Evolutionary conservation across 2,888 invertebrate species (phyloP), one percentile per base, ranked within the genome.

Genomic region (Pristionchus entomophagus): DNA sequence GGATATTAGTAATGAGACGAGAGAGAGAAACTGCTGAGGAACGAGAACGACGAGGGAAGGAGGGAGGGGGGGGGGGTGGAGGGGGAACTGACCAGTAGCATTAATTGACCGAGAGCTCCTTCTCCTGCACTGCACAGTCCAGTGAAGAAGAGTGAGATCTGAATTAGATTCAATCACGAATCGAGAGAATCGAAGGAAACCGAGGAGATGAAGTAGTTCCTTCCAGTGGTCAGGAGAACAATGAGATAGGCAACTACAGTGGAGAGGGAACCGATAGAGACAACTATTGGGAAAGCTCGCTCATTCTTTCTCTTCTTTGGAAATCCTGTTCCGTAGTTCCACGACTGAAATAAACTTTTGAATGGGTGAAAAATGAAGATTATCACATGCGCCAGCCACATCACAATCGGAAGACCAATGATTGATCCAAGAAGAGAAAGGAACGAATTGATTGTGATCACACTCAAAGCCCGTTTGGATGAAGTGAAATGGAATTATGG

Each of bases 11-110:
- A 22, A 69, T 69, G 69, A 69, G 41, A 38, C 69, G 69, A 69
- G 69, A 69, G n/a, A 69, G 69, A 69, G 69, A 69, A 69, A 69
- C 69, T 17, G 69, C 35, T 8, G 69, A 69, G 19, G 69, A 69
- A 17, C 69, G 69, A 69, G 35, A 69, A 41, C 41, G 69, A 69
- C 69, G 69, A 69, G 69, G 69, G n/a, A 69, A 35, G 38, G 35
- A 17, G 35, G 59, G 35, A 19, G 35, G 35, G 38, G 8, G 38
- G 41, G 41, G 22, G n/a, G 69, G 69, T 1, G 69, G 41, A 22
- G 65, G 22, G 69, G n/a, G 17, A 1, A 69, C 19, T 69, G 17
- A 69, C 69, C 3, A 69, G 69, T 1, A 69, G 17, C 69, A 69
- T 69, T 5, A 69, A 38, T 38, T 69, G 69, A 10, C 69, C 69